These are phyloP conservation scores for Taeniopygia guttata DNA, from an alignment of 2,797 vertebrate species.

Conservation along the genomic window DNA sequence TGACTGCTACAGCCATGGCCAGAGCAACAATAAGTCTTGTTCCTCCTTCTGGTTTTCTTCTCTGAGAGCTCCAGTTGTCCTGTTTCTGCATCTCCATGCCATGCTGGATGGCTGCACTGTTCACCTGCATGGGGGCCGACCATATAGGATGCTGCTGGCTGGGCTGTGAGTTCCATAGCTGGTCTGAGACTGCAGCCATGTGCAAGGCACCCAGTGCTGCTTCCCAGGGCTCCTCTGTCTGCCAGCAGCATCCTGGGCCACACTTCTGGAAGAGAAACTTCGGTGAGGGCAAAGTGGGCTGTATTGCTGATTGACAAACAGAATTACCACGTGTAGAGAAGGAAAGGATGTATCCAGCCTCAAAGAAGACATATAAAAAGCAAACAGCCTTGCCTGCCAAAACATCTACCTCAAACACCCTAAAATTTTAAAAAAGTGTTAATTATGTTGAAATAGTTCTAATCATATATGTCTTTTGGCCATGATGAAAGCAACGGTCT, in stretches of 20 bases:
- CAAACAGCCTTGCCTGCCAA: background rate
- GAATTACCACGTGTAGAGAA: background rate
- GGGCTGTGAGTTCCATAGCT: background rate
- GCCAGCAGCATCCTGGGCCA: background rate
- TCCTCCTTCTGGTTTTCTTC: background rate
- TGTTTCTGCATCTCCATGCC: background rate
- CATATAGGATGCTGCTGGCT: background rate
- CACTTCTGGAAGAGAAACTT: background rate
- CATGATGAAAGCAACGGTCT: background rate
- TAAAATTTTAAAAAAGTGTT: background rate
- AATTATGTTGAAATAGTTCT: background rate
- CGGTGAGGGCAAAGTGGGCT: background rate
- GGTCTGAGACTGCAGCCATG: background rate
- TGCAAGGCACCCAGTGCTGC: background rate
- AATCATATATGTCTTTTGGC: background rate
- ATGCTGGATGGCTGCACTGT: rapidly evolving
- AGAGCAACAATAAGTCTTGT: background rate
- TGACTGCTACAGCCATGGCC: background rate
- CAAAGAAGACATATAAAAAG: background rate
- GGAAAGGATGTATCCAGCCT: background rate
- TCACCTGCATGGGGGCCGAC: background rate
- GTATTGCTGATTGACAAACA: background rate
- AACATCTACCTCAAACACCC: background rate
- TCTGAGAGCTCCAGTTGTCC: background rate
- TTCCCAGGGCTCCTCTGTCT: background rate